Evolutionary conservation across 2,113 vertebrate species (phyloP), one percentile per base, ranked within the genome.

Genomic region (Cryptoleucopteryx plumbea): DNA sequence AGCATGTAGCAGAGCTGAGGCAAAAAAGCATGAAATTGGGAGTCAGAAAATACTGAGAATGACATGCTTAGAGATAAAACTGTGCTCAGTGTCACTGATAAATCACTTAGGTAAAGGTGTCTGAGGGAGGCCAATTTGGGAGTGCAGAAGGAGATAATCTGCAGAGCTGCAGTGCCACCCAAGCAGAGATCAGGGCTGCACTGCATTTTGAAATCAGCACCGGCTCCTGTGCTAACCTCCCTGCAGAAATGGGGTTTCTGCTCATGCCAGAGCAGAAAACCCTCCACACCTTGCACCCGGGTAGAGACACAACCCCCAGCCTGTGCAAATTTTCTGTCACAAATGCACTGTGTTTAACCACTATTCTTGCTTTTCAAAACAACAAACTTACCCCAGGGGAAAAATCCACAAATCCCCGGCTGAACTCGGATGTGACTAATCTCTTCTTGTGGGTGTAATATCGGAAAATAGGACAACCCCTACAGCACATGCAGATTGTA

Each of bases 211-310:
- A 71, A 65, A 52, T 27, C 11, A 11, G 36, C 25, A 9, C 7
- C 1, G 0, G 12, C 5, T 83, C 38, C 63, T 1, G 2, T 2
- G 1, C 7, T 6, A 34, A 17, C 13, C 34, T 11, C 25, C 48
- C 36, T 11, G 10, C 23, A 50, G 18, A 71, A 7, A 40, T 40
- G 40, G 40, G 40, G 40, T 40, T 40, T 40, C 40, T 40, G 40
- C 40, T 1, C 15, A 1, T 0, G 2, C 17, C 43, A 3, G 10
- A 42, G 56, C 34, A 52, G 65, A 75, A 72, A 61, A 14, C 13
- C 17, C 11, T 68, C 65, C 50, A 32, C 27, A 18, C 4, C 43
- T 56, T 43, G 5, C 29, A 13, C 22, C 9, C 5, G 38, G 32
- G 17, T 2, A 26, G 8, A 23, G 45, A 22, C 25, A 2, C 5